Evolutionary conservation across 2,888 invertebrate species (phyloP).

Genomic region (Plagiodera versicolora): DNA sequence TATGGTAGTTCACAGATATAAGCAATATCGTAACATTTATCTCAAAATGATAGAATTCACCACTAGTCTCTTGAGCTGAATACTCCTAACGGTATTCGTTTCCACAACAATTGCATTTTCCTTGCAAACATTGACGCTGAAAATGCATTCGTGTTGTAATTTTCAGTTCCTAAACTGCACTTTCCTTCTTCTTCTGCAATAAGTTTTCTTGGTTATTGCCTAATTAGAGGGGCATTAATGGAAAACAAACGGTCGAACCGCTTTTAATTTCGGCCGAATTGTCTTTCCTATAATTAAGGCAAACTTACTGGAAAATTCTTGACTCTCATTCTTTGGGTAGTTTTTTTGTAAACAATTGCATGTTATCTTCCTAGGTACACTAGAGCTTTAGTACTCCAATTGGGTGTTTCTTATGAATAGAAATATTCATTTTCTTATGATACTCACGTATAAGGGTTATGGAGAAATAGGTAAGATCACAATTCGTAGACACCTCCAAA

Average conservation of each 20-base stretch:
- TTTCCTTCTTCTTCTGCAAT: slow-evolving; percentile 32
- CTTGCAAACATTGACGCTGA: slow-evolving; percentile 36
- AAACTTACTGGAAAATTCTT: slow-evolving; percentile 36
- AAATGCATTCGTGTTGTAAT: slow-evolving; percentile 41
- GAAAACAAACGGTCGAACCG: slow-evolving; percentile 33
- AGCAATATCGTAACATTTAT: background rate
- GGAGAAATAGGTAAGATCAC: too few species aligned
- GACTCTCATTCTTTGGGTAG: background rate
- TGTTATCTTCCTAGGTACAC: too few species aligned
- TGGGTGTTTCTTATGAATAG: too few species aligned
- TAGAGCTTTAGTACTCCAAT: too few species aligned
- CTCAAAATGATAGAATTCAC: background rate
- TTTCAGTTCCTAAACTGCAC: slow-evolving; percentile 39
- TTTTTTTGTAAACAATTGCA: background rate
- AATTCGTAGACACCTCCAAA: too few species aligned
- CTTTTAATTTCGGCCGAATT: slow-evolving; percentile 40
- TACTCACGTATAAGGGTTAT: too few species aligned
- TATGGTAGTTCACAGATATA: background rate
- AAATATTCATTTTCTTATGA: too few species aligned
- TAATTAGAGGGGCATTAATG: slow-evolving; percentile 37
- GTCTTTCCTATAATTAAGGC: slow-evolving; percentile 34
- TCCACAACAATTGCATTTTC: slow-evolving; percentile 38
- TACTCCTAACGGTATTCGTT: slow-evolving; percentile 27
- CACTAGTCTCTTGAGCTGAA: background rate
- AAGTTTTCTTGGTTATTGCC: slow-evolving; percentile 34